phyloP scores from a whole-genome alignment of 2,888 invertebrate species.

The Morinoia aosen region DNA sequence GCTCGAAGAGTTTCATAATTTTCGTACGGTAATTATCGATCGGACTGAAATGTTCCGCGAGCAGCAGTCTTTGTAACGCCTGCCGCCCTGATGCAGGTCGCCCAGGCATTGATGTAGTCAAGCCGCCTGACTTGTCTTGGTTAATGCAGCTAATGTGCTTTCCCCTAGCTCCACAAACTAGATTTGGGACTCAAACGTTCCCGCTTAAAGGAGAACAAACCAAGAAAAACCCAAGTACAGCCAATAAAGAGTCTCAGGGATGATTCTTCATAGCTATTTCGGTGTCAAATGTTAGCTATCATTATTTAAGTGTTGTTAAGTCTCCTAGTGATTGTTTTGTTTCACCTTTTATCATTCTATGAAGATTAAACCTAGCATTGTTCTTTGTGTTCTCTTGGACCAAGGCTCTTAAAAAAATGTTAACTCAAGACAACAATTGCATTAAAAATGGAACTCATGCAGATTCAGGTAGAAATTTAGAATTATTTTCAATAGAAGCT shows the following conservation, averaged over 20 bases:
- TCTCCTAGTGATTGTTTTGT: not conserved
- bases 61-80: too few relatives aligned
- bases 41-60: not conserved
- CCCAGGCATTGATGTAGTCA: not conserved
- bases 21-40: not conserved
- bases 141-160: not conserved
- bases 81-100: not conserved
- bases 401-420: not conserved
- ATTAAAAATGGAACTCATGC: not conserved
- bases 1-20: not conserved
- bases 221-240: not conserved
- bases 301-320: not conserved
- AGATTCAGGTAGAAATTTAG: not conserved
- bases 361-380: not conserved
- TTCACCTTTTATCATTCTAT: not conserved
- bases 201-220: not conserved
- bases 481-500: too few relatives aligned
- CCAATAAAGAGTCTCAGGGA: slow-evolving; percentile 1
- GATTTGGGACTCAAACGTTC: slow-evolving; percentile 3
- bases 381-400: not conserved
- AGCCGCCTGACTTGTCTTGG: not conserved
- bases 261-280: not conserved
- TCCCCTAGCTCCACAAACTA: not conserved
- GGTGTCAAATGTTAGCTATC: not conserved
- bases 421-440: not conserved